A percentile compares a stretch with the other conserved stretches of the same genome.
Conservation (phyloP, 2,888 invertebrate genomes). For the Macrophya annulata region DNA sequence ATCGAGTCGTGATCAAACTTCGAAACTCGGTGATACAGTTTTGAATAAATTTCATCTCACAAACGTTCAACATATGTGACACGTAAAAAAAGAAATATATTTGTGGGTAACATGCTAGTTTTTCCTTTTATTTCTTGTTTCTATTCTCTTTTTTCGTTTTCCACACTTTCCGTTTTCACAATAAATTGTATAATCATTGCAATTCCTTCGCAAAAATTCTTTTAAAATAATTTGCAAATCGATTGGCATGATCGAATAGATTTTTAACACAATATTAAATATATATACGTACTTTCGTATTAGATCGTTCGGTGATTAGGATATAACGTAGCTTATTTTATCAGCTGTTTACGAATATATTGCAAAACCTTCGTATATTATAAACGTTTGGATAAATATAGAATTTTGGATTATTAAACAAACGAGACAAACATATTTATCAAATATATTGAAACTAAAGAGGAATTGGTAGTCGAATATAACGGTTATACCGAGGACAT, state of each 20-base stretch:
- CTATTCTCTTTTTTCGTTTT: neutral
- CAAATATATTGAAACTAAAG: conserved; percentile 22
- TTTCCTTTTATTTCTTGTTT: neutral
- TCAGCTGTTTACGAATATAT: neutral
- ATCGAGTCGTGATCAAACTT: conserved; percentile 50
- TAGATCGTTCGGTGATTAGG: conserved; percentile 10
- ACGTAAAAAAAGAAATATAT: neutral
- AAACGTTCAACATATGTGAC: conserved; percentile 1
- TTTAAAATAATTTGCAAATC: neutral
- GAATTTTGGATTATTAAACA: conserved; percentile 31
- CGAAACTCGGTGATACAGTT: conserved; percentile 44
- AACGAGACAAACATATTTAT: conserved; percentile 45
- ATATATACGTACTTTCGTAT: neutral
- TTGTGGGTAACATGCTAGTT: too few species aligned
- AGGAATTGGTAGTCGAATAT: neutral
- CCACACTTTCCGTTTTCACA: too few species aligned
- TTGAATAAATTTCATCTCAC: conserved; percentile 24
- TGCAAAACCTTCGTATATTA: neutral
- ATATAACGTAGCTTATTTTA: neutral
- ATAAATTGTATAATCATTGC: too few species aligned
- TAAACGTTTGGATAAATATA: conserved; percentile 36
- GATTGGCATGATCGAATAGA: neutral
- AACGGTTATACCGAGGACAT: neutral
- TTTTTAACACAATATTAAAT: neutral
- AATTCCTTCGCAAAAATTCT: too few species aligned